Base-by-base conservation (phyloP, 1,140 invertebrate genomes). In the Physella acuta region DNA sequence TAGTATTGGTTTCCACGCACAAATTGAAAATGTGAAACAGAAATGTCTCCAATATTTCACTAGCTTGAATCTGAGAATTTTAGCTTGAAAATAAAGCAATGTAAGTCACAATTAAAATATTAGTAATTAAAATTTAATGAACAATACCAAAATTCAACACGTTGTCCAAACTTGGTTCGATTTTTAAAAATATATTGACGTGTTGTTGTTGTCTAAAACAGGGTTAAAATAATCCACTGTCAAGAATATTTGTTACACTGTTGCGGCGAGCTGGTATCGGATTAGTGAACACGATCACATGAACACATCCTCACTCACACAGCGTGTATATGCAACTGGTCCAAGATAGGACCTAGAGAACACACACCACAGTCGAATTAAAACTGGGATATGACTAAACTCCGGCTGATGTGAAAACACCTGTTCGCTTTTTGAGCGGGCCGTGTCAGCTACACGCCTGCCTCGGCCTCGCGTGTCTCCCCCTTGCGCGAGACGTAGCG, bases 381-480 rank as follows among this genome's bases (percentile, higher is more conserved):
- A n/a, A n/a, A n/a, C n/a, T n/a, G n/a, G n/a, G n/a, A n/a, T n/a
- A 56, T 56, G 64, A 66, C 64, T 66, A 66, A 66, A 37, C 51
- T 30, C 4, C 16, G 37, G 31, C 28, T 30, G 26, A 11, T 24
- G 20, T 56, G 4, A 37, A 66, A 66, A 66, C 64, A 66, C 64
- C 64, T 66, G 64, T 66, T 66, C 64, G 33, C 64, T 36, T 56
- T 56, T 56, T 31, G 26, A 26, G 58, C 26, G 20, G 26, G 26
- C 20, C 58, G 58, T 28, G n/a, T n/a, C n/a, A n/a, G n/a, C 49
- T 39, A 17, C 31, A 49, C 36, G 44, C 33, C 31, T 28, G 2
- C 37, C 28, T 20, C 16, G 2, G 37, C n/a, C 49, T 26, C 49
- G 62, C 44, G 39, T 51, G 17, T 28, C 28, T 49, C 26, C 26